phyloP scores from a whole-genome alignment of 1,140 invertebrate species.

The Eulimnadia texana region DNA sequence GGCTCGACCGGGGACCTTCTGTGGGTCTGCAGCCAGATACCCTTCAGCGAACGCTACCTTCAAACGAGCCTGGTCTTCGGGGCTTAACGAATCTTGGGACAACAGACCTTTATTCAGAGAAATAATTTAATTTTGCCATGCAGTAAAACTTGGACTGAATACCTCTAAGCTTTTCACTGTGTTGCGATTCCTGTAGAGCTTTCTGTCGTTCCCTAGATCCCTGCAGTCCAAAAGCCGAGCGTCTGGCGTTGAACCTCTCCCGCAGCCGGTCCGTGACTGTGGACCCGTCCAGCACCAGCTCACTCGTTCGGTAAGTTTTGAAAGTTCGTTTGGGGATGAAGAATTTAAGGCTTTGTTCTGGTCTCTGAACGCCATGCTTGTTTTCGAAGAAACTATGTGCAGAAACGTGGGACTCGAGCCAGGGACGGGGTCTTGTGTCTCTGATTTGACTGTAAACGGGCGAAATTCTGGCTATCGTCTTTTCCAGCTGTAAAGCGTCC shows the following conservation, averaged over 20 bases:
- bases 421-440: conserved; percentile 10
- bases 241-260: conserved; percentile 18
- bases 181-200: not conserved
- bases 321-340: conserved; percentile 38
- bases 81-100: conserved; percentile 27
- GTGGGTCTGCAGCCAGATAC: conserved; percentile 42
- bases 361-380: conserved; percentile 14
- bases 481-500: not conserved
- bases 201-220: conserved; percentile 1
- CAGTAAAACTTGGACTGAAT: no score
- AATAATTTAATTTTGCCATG: no score
- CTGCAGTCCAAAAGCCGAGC: conserved; percentile 2
- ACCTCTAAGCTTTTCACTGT: not conserved
- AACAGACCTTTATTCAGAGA: conserved; percentile 23
- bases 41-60: conserved; percentile 84
- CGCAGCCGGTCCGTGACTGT: conserved; percentile 11
- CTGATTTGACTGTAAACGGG: not conserved
- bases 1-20: conserved; percentile 32
- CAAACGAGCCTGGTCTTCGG: conserved; percentile 48
- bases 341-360: not conserved
- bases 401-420: conserved; percentile 20
- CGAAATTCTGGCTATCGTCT: not conserved
- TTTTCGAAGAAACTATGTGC: conserved; percentile 21
- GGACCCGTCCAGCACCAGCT: conserved; percentile 2
- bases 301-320: conserved; percentile 54